Conservation (phyloP, 2,113 vertebrate genomes). For the Eulemur rufifrons region DNA sequence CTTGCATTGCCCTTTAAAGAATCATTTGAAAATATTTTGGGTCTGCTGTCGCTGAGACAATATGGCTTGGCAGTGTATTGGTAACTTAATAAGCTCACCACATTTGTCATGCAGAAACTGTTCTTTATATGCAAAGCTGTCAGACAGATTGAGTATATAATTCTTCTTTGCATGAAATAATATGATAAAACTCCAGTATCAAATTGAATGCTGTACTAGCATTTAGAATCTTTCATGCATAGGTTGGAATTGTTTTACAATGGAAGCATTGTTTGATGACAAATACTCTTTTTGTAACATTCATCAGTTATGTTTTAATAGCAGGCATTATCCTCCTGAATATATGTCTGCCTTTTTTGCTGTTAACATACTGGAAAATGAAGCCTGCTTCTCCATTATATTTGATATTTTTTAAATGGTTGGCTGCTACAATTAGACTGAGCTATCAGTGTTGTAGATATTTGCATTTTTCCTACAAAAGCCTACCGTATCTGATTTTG, state of each 20-base stretch:
- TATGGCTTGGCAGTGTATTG: slow-evolving; percentile 75
- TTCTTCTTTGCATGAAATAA: slow-evolving; percentile 83
- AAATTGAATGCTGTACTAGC: slow-evolving; percentile 81
- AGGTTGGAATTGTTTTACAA: slow-evolving; percentile 79
- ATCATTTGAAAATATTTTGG: slow-evolving; percentile 79
- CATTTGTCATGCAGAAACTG: slow-evolving; percentile 81
- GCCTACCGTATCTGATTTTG: not conserved
- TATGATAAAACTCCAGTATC: slow-evolving; percentile 78
- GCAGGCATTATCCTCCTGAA: slow-evolving; percentile 36
- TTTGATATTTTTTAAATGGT: slow-evolving; percentile 30
- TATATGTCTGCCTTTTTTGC: not conserved
- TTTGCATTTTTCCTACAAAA: slow-evolving; percentile 53
- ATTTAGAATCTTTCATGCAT: slow-evolving; percentile 80
- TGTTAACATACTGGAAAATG: slow-evolving; percentile 37
- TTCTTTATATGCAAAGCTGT: slow-evolving; percentile 82
- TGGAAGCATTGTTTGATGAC: slow-evolving; percentile 68
- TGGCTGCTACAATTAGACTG: slow-evolving; percentile 19
- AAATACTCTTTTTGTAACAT: slow-evolving; percentile 57
- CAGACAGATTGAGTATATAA: slow-evolving; percentile 80
- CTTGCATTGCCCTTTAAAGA: slow-evolving; percentile 75
- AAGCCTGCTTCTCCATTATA: not conserved
- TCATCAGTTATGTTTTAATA: slow-evolving; percentile 63
- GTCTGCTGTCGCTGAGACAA: slow-evolving; percentile 70
- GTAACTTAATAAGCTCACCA: slow-evolving; percentile 82
- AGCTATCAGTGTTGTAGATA: slow-evolving; percentile 23